phyloP scores from a whole-genome alignment of 2,888 invertebrate genomes.

The Drosophila koepferae region DNA sequence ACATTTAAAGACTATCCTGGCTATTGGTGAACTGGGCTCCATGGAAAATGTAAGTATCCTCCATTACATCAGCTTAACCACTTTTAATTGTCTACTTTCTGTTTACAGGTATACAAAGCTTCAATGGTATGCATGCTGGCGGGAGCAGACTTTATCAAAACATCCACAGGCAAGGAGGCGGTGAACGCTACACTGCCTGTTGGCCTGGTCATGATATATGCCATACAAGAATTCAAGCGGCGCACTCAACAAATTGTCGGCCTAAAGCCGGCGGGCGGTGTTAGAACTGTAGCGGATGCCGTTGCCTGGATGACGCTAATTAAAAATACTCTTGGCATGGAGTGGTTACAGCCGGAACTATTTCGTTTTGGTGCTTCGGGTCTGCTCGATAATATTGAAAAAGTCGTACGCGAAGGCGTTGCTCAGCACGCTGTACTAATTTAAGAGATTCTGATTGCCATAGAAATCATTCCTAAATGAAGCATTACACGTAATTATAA shows the following conservation, averaged over 20 bases:
- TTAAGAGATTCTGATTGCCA: neutral
- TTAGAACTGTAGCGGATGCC: conserved; percentile 93
- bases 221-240: conserved; percentile 92
- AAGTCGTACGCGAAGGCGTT: conserved; percentile 74
- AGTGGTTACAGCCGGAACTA: conserved; percentile 92
- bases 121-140: conserved; percentile 97
- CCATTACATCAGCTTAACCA: neutral
- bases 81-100: neutral
- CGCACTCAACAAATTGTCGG: conserved; percentile 93
- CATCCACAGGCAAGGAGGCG: conserved; percentile 98
- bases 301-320: conserved; percentile 94
- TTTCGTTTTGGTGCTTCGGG: conserved; percentile 98
- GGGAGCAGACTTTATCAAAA: conserved; percentile 99
- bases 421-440: conserved; percentile 18
- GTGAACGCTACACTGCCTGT: conserved; percentile 97
- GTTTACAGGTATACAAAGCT: conserved; percentile 91
- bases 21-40: conserved; percentile 95
- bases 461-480: conserved; percentile 5
- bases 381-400: conserved; percentile 92
- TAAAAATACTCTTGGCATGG: conserved; percentile 92
- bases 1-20: conserved; percentile 96
- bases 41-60: conserved; percentile 89
- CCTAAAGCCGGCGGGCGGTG: conserved; percentile 99
- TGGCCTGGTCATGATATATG: conserved; percentile 97
- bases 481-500: conserved; percentile 7